Evolutionary conservation across 2,888 invertebrate genomes (phyloP), one percentile per base, ranked within the genome.

Genomic region (Ormyrus rosae): DNA sequence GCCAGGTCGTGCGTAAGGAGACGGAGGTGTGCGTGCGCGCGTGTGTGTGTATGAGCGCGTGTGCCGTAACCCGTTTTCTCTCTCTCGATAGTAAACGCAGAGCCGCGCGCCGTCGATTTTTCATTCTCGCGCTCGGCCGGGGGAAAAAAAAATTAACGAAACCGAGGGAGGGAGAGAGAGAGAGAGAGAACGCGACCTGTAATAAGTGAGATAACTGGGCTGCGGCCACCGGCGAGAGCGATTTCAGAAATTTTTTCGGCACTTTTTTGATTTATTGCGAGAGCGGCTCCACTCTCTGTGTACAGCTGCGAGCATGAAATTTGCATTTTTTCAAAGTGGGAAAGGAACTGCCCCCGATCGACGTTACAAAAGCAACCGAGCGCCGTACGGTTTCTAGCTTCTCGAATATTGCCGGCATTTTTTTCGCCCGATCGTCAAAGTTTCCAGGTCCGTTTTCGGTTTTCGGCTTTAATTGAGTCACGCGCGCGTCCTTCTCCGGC

Each of bases 191-290:
- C 55, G 34, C 55, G 64, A 73, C 63, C 73, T 19, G 45, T 73
- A 73, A 73, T 73, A 73, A 64, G 55, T 11, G 64, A 55, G 46
- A 53, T 72, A 72, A 63, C 72, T 63, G 55, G 63, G 46, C 63
- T 63, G 48, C 48, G 34, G 11, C 34, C 61, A 34, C 34, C 34
- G 34, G 34, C 34, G 34, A 34, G 34, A 61, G 61, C 61, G 2
- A 51, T 72, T 72, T 63, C 34, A 34, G 34, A 3, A 34, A 34
- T 34, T 34, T 34, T 34, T 34, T 34, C 34, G 34, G 34, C 34
- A 34, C 34, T 34, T 34, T 34, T 34, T 34, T 34, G 34, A 34
- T 34, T 34, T 34, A 34, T 34, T 34, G 34, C 34, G 34, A 34
- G 34, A 34, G 34, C 34, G 34, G 34, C 34, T 34, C 34, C 34